These are phyloP conservation scores for Euphydryas editha DNA, from an alignment of 2,888 invertebrate species.

Conservation along the genomic window DNA sequence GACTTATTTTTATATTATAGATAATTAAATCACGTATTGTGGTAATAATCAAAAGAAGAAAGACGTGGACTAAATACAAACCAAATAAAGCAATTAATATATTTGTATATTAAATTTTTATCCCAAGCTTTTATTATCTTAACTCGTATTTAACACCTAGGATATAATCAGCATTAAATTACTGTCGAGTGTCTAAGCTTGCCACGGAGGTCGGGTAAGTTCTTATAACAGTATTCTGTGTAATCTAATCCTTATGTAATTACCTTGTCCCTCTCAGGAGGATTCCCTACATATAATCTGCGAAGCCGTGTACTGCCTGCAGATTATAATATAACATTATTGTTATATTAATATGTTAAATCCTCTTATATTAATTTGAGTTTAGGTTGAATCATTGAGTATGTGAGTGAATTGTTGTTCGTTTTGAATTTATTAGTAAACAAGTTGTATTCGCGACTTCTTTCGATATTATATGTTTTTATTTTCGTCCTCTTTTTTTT, in stretches of 20 bases:
- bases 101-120: too few species aligned
- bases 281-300: conserved; percentile 15
- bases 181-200: conserved; percentile 3
- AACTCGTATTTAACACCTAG: not conserved
- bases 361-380: not conserved
- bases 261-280: conserved; percentile 25
- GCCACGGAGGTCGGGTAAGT: not conserved
- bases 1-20: too few species aligned
- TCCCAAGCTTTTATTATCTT: not conserved
- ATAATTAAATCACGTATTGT: too few species aligned
- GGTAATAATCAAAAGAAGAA: too few species aligned
- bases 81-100: not conserved
- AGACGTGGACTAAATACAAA: not conserved
- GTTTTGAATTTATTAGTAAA: not conserved
- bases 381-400: not conserved
- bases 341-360: not conserved
- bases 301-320: conserved; percentile 5
- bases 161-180: conserved; percentile 23
- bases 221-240: conserved; percentile 16
- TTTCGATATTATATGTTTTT: too few species aligned
- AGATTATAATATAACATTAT: conserved; percentile 8
- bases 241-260: conserved; percentile 28
- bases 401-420: not conserved
- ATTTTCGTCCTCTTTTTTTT: too few species aligned
- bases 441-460: too few species aligned